Base-by-base conservation (phyloP, 2,888 invertebrate genomes). In the Beris morrisii region DNA sequence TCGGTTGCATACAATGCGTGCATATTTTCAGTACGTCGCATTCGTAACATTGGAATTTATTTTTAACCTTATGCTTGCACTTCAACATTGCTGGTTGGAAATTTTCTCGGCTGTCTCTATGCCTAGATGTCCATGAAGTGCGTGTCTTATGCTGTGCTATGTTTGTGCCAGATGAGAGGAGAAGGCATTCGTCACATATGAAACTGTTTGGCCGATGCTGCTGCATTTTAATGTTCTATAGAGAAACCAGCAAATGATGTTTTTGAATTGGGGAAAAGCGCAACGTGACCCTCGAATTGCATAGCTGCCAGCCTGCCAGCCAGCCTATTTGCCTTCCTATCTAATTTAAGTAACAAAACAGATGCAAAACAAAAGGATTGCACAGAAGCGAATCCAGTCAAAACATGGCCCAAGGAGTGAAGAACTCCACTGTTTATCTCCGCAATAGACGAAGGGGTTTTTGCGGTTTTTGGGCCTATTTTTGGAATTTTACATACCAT, bases 301-400 rank as follows among this genome's bases (percentile, higher is more conserved):
- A 59, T 59, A 48, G 48, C 48, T 13, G 46, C 45, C 57, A 11
- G 43, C 56, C 44, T 22, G 43, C 22, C 13, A 9, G 55, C 46
- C 44, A 46, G 52, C 46, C 15, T 54, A 31, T 22, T 22, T 31
- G 44, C 55, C 48, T 52, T 50, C 64, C 11, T 48, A 52, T 67
- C 67, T 67, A 67, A 67, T 64, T 64, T 64, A 64, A 64, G 67
- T 46, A 28, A 67, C 54, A 57, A 67, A 67, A 67, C 57, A 67
- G 64, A 57, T 56, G 46, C 54, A 64, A 64, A 67, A 64, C 58
- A 57, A 48, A 59, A 59, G 59, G 45, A 48, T 53, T 46, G 44
- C 53, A 48, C 13, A 50, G 64, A 58, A 53, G 48, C 30, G 44
- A 52, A 64, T 57, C 64, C 64, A 67, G 67, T 67, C 67, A 67